Evolutionary conservation across 1,140 invertebrate species (phyloP).

Genomic region (Sogatella furcifera): DNA sequence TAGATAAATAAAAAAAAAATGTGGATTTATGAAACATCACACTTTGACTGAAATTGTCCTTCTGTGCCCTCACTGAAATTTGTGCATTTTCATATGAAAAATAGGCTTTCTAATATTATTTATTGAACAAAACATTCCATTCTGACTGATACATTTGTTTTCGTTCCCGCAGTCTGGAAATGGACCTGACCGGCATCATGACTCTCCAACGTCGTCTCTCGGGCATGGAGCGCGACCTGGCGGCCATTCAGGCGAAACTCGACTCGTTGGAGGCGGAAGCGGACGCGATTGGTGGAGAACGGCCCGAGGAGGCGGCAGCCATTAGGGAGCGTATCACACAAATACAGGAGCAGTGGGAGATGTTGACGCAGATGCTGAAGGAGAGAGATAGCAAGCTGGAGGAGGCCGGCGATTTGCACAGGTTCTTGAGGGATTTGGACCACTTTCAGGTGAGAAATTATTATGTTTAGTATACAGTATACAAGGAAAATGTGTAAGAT

Average conservation of each 20-base stretch:
- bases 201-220: constrained; percentile 76
- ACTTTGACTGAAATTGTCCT: no score
- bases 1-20: no score
- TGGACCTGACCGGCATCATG: constrained; percentile 85
- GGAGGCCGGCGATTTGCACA: constrained; percentile 95
- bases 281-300: constrained; percentile 77
- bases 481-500: no score
- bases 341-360: constrained; percentile 87
- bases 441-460: constrained; percentile 99
- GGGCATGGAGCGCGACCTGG: constrained; percentile 97
- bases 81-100: no score
- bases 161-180: constrained; percentile 69
- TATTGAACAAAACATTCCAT: no score
- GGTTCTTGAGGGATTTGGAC: constrained; percentile 96
- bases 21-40: no score
- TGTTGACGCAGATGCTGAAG: constrained; percentile 94
- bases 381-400: constrained; percentile 96
- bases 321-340: constrained; percentile 84
- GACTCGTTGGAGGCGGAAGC: constrained; percentile 89
- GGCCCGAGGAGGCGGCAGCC: constrained; percentile 89
- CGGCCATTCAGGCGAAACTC: constrained; percentile 95
- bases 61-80: no score
- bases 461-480: no score
- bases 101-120: no score
- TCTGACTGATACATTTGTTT: no score